Percentiles rank a stretch among this genome's conserved stretches.
phyloP scores from a whole-genome alignment of 2,888 invertebrate genomes.

The Congeria kusceri region DNA sequence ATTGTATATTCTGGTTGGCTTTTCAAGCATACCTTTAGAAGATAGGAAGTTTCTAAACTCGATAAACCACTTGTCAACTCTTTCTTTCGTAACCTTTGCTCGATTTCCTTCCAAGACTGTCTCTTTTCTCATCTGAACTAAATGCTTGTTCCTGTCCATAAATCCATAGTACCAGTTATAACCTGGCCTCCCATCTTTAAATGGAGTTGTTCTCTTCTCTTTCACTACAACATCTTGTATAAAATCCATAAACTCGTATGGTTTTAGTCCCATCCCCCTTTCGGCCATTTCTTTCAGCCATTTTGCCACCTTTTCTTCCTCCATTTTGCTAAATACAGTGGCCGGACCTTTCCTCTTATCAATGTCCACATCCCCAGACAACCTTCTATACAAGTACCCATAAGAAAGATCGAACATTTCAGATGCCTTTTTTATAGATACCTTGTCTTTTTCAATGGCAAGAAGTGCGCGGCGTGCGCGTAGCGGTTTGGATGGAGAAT shows the following conservation, averaged over 20 bases:
- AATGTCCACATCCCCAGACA: constrained; percentile 11
- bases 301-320: constrained; percentile 38
- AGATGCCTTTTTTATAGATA: constrained; percentile 11
- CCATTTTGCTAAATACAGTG: constrained; percentile 23
- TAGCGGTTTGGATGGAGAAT: background rate
- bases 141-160: constrained; percentile 32
- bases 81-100: constrained; percentile 34
- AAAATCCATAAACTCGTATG: constrained; percentile 30
- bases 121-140: constrained; percentile 31
- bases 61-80: constrained; percentile 41
- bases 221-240: constrained; percentile 28
- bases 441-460: background rate
- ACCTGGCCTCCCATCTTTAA: constrained; percentile 31
- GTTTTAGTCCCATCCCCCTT: constrained; percentile 43
- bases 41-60: constrained; percentile 32
- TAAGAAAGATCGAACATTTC: constrained; percentile 2
- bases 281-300: constrained; percentile 39
- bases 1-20: constrained; percentile 45
- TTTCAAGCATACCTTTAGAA: constrained; percentile 23
- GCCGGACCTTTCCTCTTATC: constrained; percentile 23
- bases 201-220: constrained; percentile 33
- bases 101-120: constrained; percentile 34
- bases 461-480: constrained; percentile 2
- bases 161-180: constrained; percentile 50
- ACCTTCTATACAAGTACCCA: constrained; percentile 16